Base-by-base conservation (phyloP, 2,797 vertebrate genomes). In the Knipowitschia caucasica region DNA sequence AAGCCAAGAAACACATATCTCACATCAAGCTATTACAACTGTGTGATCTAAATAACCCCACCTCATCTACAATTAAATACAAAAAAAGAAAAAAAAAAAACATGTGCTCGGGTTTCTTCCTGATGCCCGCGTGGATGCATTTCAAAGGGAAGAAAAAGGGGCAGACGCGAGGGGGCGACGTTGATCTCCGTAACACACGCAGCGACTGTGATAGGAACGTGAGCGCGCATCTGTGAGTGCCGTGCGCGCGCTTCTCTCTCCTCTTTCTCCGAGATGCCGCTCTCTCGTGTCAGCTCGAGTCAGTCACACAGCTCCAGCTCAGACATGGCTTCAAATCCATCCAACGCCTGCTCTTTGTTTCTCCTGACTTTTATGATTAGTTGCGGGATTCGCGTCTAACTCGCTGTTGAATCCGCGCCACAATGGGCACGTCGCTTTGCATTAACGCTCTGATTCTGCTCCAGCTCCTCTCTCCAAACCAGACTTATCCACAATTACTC, bases 161-260 rank as follows among this genome's bases (percentile, higher is more conserved):
- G 53, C 67, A 26, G 50, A 80, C 87, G 71, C 84, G 58, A 87
- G 87, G 84, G 85, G 88, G 88, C 80, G 87, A 84, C 82, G 69
- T 88, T 77, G 84, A 56, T 70, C 82, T 85, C 86, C 75, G 53
- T 17, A 86, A 77, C 52, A 46, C 85, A 73, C 52, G 50, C 52
- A 33, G 42, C 35, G 33, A 50, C 59, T 46, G 15, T 7, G 42
- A 61, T 25, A 23, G 39, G 24, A 15, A 18, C 45, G 45, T 21
- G 45, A 4, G 29, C 46, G 46, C 46, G 46, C 29, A 1, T 23
- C 59, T 11, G 66, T 3, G 3, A 52, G 56, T n/a, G 68, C 18
- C 45, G 11, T 14, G 18, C 15, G 67, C 54, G 68, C 56, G 45
- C 29, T 20, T 7, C 23, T n/a, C 40, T 4, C 18, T 12, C 46